phyloP scores from a whole-genome alignment of 2,888 invertebrate genomes.

The Trileptium ribeirensis region DNA sequence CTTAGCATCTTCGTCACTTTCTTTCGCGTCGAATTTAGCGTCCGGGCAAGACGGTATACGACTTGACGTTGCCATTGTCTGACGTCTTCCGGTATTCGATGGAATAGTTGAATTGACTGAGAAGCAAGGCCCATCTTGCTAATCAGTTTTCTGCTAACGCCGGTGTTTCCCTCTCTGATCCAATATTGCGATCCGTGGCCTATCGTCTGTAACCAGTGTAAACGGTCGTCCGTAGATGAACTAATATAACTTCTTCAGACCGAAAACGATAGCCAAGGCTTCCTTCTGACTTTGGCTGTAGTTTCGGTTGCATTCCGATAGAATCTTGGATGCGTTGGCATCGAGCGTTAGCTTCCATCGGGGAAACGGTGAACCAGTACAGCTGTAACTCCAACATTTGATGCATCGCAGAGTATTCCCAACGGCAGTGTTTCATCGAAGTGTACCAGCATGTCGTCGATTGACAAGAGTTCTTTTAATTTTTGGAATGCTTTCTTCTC shows the following conservation, averaged over 20 bases:
- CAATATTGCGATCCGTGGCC: not conserved
- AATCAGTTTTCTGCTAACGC: conserved; percentile 26
- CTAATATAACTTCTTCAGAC: not conserved
- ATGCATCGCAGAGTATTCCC: not conserved
- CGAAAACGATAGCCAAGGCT: conserved; percentile 2
- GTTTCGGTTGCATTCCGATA: not conserved
- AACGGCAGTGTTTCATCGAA: not conserved
- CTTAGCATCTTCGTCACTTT: conserved; percentile 21
- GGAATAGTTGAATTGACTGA: conserved; percentile 14
- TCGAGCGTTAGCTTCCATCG: conserved; percentile 10
- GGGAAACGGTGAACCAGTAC: not conserved
- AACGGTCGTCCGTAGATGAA: not conserved
- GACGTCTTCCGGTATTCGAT: conserved; percentile 14
- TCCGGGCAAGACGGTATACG: conserved; percentile 23
- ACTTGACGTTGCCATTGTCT: conserved; percentile 32
- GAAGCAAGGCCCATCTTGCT: conserved; percentile 28
- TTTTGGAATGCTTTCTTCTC: conserved; percentile 13
- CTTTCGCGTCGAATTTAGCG: conserved; percentile 18
- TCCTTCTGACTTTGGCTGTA: conserved; percentile 7
- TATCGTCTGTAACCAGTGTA: not conserved
- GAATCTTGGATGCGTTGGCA: conserved; percentile 13
- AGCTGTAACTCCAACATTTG: not conserved
- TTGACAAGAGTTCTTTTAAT: conserved; percentile 12
- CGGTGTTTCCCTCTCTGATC: conserved; percentile 20
- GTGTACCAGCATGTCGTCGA: not conserved